Percentiles rank a stretch among this genome's conserved stretches.
These are phyloP conservation scores for Myiagra hebetior DNA, from an alignment of 2,113 vertebrate species.

Conservation along the genomic window DNA sequence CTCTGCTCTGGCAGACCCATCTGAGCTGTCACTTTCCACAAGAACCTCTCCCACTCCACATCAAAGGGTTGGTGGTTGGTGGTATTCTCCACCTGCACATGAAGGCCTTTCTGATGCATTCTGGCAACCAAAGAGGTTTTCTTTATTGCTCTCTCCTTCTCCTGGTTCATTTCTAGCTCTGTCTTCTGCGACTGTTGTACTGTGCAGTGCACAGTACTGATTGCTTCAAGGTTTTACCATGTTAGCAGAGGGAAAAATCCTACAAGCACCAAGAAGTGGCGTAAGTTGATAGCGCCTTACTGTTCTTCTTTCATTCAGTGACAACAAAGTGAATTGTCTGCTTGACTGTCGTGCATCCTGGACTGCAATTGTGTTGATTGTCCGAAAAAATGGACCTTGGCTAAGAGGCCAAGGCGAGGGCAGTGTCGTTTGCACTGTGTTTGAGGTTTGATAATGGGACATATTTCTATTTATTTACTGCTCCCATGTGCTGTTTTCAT, in stretches of 20 bases:
- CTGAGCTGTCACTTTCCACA: background rate
- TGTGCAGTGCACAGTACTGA: background rate
- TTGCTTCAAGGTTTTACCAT: background rate
- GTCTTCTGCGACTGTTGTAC: background rate
- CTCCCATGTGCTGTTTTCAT: background rate
- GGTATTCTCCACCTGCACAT: background rate
- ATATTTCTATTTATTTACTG: background rate
- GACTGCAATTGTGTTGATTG: background rate
- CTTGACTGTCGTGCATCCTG: background rate
- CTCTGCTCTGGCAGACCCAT: background rate
- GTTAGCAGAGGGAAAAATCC: background rate
- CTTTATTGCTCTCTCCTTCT: background rate
- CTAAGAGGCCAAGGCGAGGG: background rate
- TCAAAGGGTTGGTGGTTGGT: background rate
- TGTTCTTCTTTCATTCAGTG: background rate
- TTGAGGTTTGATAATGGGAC: background rate
- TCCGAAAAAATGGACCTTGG: background rate
- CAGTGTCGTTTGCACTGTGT: background rate
- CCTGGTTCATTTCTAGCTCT: background rate
- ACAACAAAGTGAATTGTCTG: background rate
- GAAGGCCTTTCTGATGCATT: background rate
- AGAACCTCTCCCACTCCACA: conserved; percentile 18
- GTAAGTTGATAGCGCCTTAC: background rate
- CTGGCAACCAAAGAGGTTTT: background rate
- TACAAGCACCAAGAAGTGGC: background rate